phyloP scores from a whole-genome alignment of 2,797 vertebrate species.

The Typhlichthys subterraneus region DNA sequence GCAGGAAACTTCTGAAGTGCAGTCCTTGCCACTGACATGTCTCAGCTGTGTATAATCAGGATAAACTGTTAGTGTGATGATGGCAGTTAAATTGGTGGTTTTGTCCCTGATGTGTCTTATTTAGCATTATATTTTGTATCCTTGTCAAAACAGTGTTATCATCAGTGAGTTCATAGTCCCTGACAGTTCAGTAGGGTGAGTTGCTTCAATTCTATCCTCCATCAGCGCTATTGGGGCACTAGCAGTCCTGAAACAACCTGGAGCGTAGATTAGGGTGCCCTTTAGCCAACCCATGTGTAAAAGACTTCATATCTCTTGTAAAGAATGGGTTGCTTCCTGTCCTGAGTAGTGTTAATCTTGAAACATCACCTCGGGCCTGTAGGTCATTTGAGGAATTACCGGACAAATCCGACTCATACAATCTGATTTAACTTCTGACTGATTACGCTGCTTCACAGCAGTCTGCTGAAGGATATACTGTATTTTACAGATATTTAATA shows the following conservation, averaged over 20 bases:
- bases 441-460: neutral
- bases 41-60: neutral
- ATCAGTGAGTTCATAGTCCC: neutral
- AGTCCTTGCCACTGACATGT: no score
- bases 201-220: conserved; percentile 16
- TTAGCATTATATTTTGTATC: neutral
- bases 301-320: no score
- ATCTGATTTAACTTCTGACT: conserved; percentile 1
- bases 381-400: neutral
- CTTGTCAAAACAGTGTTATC: conserved; percentile 17
- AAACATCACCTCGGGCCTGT: conserved; percentile 4
- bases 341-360: conserved; percentile 1
- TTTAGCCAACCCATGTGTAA: neutral
- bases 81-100: neutral
- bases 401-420: conserved; percentile 11
- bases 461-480: conserved; percentile 1
- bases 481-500: conserved; percentile 10
- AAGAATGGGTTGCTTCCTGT: neutral
- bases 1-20: neutral
- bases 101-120: neutral
- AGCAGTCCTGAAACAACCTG: neutral
- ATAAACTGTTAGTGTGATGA: neutral
- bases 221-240: neutral
- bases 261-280: conserved; percentile 9
- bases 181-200: conserved; percentile 9